Conservation (phyloP, 2,113 vertebrate species). For the Rana temporaria region DNA sequence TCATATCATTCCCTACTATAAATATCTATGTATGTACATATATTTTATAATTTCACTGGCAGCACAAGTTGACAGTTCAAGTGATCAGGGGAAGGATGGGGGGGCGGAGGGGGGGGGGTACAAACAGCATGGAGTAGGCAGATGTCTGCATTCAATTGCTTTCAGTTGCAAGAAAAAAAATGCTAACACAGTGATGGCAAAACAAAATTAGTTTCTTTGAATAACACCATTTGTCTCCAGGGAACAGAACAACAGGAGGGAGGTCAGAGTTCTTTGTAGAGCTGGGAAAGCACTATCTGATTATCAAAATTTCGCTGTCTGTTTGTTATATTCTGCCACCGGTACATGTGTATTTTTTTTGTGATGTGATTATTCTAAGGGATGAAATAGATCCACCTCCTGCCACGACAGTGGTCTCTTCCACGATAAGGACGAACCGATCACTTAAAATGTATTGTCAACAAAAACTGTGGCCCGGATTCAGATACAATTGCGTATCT, state of each 20-base stretch:
- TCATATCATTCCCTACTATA: slow-evolving; percentile 31
- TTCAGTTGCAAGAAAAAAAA: slow-evolving; percentile 55
- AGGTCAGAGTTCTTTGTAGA: slow-evolving; percentile 57
- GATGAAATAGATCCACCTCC: slow-evolving; percentile 46
- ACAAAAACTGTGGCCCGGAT: no score
- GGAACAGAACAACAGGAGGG: slow-evolving; percentile 55
- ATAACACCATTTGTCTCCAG: slow-evolving; percentile 58
- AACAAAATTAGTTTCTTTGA: slow-evolving; percentile 59
- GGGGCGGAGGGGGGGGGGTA: background rate
- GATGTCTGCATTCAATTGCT: slow-evolving; percentile 56
- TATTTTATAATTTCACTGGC: slow-evolving; percentile 44
- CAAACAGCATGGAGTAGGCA: slow-evolving; percentile 47
- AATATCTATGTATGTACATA: slow-evolving; percentile 6
- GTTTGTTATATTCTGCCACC: slow-evolving; percentile 52
- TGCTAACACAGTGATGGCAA: slow-evolving; percentile 56
- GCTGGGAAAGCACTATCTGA: slow-evolving; percentile 57
- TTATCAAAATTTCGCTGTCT: slow-evolving; percentile 56
- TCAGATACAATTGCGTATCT: no score
- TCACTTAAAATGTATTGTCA: background rate
- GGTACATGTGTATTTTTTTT: slow-evolving; percentile 53
- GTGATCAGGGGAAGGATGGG: slow-evolving; percentile 15
- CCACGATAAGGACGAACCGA: background rate
- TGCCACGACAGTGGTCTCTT: slow-evolving; percentile 8
- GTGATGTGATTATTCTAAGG: slow-evolving; percentile 39
- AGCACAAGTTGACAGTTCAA: slow-evolving; percentile 45